These are phyloP conservation scores for Lysandra bellargus DNA, from an alignment of 2,888 invertebrate genomes.

Conservation along the genomic window DNA sequence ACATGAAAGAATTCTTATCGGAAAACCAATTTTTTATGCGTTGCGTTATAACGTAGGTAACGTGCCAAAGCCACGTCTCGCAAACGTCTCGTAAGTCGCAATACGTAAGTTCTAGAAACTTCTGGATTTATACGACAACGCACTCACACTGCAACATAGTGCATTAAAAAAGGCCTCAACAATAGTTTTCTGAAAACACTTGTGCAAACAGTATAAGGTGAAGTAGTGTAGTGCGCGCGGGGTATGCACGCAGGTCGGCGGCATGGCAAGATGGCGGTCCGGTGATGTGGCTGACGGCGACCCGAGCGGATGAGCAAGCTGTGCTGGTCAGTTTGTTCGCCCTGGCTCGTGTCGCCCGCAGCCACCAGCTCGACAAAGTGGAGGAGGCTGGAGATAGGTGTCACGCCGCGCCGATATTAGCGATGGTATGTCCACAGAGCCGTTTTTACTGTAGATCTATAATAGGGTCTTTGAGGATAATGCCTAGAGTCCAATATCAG, in stretches of 20 bases:
- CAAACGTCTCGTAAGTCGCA: neutral
- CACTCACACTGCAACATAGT: constrained; percentile 58
- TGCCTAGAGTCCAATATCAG: no score
- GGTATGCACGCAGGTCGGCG: constrained; percentile 33
- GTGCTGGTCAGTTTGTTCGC: constrained; percentile 78
- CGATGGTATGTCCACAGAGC: neutral
- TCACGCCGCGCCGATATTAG: neutral
- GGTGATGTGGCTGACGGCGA: constrained; percentile 50
- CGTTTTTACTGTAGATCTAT: no score
- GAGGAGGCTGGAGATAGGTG: neutral
- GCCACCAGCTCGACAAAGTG: constrained; percentile 51
- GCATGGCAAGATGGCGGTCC: constrained; percentile 26
- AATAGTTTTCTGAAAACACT: constrained; percentile 77
- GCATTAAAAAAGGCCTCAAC: constrained; percentile 76
- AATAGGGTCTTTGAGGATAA: no score
- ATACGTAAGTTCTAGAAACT: constrained; percentile 21
- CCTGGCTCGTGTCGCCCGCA: constrained; percentile 78
- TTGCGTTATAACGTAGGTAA: neutral
- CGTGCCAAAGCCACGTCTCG: neutral
- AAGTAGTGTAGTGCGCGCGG: constrained; percentile 52
- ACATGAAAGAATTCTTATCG: neutral
- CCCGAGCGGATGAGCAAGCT: constrained; percentile 82
- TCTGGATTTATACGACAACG: constrained; percentile 39
- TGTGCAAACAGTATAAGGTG: constrained; percentile 69
- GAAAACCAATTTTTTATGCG: neutral